Evolutionary conservation across 2,113 vertebrate species (phyloP).

Genomic region (Nestor notabilis): DNA sequence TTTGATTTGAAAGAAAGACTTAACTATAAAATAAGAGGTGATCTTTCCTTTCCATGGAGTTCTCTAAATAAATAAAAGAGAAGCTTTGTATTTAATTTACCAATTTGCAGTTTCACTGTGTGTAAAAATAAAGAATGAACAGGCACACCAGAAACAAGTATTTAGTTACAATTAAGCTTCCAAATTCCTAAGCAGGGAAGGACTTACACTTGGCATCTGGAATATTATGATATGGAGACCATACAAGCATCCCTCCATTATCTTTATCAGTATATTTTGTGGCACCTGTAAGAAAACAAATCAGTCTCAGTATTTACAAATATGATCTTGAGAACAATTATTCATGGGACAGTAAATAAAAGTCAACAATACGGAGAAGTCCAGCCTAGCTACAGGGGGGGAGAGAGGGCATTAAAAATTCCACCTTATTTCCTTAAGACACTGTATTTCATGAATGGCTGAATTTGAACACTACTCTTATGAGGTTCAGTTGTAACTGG

Average conservation of each 20-base stretch:
- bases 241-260: slow-evolving; percentile 95
- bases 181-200: neutral
- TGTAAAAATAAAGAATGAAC: neutral
- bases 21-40: neutral
- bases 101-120: neutral
- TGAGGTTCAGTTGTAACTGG: neutral
- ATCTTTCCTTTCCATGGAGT: neutral
- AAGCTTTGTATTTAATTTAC: neutral
- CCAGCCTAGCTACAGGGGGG: neutral
- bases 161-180: neutral
- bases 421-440: neutral
- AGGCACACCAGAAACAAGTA: neutral
- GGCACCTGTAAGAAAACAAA: slow-evolving; percentile 80
- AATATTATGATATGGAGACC: slow-evolving; percentile 93
- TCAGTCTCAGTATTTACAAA: slow-evolving; percentile 12
- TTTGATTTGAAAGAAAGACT: neutral
- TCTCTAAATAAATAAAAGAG: neutral
- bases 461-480: neutral
- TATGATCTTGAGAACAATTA: neutral
- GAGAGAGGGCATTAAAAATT: neutral
- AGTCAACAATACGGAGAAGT: neutral
- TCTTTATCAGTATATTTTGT: slow-evolving; percentile 94
- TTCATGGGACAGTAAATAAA: neutral
- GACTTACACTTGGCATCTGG: slow-evolving; percentile 90
- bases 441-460: neutral